Conservation (phyloP, 2,113 vertebrate species). For the Muntiacus reevesi region DNA sequence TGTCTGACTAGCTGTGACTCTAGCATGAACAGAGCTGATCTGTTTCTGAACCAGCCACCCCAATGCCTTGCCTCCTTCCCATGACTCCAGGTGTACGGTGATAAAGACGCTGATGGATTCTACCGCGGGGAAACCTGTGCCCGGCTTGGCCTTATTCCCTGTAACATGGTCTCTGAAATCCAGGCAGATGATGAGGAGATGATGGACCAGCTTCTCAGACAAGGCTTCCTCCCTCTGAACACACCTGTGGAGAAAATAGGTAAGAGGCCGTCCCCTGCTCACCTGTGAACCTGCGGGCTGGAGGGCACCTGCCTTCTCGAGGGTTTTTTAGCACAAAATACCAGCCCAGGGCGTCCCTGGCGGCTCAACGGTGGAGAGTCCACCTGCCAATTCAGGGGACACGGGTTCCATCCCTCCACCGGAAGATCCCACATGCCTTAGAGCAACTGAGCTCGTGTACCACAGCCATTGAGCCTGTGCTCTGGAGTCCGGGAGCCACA, state of each 20-base stretch:
- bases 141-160: conserved; percentile 93
- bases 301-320: not conserved
- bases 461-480: not conserved
- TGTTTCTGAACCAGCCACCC: rapidly evolving
- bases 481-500: not conserved
- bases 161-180: conserved; percentile 99
- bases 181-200: conserved; percentile 95
- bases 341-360: not conserved
- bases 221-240: conserved; percentile 96
- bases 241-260: conserved; percentile 96
- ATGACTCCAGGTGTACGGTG: conserved; percentile 89
- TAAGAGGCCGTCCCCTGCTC: conserved; percentile 43
- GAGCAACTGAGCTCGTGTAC: not conserved
- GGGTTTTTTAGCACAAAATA: not conserved
- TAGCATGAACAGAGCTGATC: rapidly evolving
- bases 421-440: not conserved
- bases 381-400: not conserved
- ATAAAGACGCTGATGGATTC: conserved; percentile 96
- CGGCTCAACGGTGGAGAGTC: not conserved
- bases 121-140: conserved; percentile 93
- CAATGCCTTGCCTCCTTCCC: rapidly evolving
- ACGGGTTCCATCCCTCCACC: not conserved
- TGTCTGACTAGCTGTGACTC: not conserved
- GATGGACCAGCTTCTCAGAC: conserved; percentile 95
- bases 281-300: too few relatives aligned